A percentile compares a stretch with the other conserved stretches of the same genome.
Conservation (phyloP, 2,113 vertebrate genomes). For the Labrus mixtus region DNA sequence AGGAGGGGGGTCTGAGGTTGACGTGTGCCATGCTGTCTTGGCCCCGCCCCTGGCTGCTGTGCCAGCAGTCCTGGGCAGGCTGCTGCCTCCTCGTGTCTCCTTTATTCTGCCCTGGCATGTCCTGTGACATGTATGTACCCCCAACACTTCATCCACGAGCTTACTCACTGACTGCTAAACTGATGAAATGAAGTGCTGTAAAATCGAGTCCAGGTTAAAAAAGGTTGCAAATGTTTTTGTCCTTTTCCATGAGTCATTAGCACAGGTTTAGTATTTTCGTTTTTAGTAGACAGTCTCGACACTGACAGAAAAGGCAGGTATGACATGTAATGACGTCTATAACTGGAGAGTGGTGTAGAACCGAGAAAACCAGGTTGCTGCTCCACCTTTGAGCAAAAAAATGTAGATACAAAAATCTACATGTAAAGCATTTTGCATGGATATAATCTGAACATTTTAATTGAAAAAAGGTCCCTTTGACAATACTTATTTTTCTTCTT, state of each 20-base stretch:
- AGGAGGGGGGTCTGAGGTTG: conserved; percentile 63
- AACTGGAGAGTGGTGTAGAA: too few relatives aligned
- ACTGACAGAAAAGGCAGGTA: background rate
- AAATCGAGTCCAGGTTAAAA: background rate
- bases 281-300: background rate
- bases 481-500: too few relatives aligned
- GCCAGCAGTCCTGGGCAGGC: conserved; percentile 58
- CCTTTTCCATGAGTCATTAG: too few relatives aligned
- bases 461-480: too few relatives aligned
- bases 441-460: too few relatives aligned
- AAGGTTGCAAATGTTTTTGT: background rate
- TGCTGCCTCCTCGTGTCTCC: conserved; percentile 69
- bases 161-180: conserved; percentile 26
- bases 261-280: background rate
- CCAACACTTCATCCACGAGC: conserved; percentile 36
- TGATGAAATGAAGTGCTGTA: conserved; percentile 4
- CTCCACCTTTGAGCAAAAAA: too few relatives aligned
- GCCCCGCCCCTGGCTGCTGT: conserved; percentile 69
- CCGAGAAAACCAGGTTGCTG: background rate
- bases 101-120: conserved; percentile 56
- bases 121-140: conserved; percentile 54
- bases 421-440: too few relatives aligned
- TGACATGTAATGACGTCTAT: background rate
- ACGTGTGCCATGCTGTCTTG: conserved; percentile 80
- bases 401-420: too few relatives aligned